Base-by-base conservation (phyloP, 2,888 invertebrate genomes). In the Drosophila emarginata region DNA sequence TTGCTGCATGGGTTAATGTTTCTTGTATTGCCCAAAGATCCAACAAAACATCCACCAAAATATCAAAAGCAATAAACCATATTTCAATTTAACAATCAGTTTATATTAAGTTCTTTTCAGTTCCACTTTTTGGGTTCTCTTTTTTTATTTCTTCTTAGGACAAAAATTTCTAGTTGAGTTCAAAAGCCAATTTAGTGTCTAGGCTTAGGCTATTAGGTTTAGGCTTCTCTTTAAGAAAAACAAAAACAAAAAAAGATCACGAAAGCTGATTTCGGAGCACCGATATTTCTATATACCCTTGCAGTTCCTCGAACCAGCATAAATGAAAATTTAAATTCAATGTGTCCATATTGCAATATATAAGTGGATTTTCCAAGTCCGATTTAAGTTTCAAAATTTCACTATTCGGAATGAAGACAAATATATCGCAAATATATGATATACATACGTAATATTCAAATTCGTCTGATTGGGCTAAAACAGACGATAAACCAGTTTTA, bases 1-100 rank as follows among this genome's bases (percentile, higher is more conserved):
- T 74, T 81, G 68, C 65, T 79, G 84, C 87, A 83, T 88, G 88
- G 68, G 54, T 72, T 73, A 58, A 26, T 45, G 18, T 67, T 59
- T 60, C 53, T 72, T 67, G 56, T 64, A 67, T 62, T 32, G 52
- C 37, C 56, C 67, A 45, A 45, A 18, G 18, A 18, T 18, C 18
- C 45, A 4, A 62, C 59, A 53, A 53, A 15, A 18, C 21, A 69
- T 37, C 61, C 54, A 32, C 21, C 39, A 61, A 64, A 53, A 40
- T 53, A 37, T 32, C 21, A 26, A 78, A 54, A 56, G 64, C 40
- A 50, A 62, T 62, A 28, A 72, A 53, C 45, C 64, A 59, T 60
- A 53, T 52, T 21, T 21, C 60, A 18, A 60, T 58, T 61, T 58
- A 57, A 63, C 69, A 6, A 59, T 52, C 12, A 64, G 60, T 70